Evolutionary conservation across 2,113 vertebrate genomes (phyloP), one percentile per base, ranked within the genome.

Genomic region (Ciconia stormi): DNA sequence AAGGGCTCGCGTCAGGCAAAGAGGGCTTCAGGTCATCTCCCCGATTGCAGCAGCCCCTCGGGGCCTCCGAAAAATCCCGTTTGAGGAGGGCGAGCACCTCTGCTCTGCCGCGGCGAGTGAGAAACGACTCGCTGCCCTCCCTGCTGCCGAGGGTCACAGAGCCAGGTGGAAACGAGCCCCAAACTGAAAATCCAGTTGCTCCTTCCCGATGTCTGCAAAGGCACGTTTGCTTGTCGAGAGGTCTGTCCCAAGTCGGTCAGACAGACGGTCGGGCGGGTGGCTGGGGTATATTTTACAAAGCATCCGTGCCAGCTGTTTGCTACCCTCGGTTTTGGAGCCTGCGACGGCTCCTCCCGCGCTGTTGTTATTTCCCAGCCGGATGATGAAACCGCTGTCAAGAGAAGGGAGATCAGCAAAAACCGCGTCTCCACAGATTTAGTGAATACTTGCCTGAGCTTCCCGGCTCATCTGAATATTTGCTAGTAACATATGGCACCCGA

Each of bases 1-100:
- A 9, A 44, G 34, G 25, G 73, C 11, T 11, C 52, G 58, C 6
- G 0, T 3, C 13, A 0, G 1, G 13, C 50, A 1, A 1, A 17
- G 49, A 53, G 49, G 53, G 44, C 16, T 38, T 26, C 2, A 6
- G 12, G 6, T 20, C 17, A 4, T 47, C 10, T 11, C 34, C 81
- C 47, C 4, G 3, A 0, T 3, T 16, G 42, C 58, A 14, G 71
- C 85, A 62, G 82, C 74, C 22, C 32, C 82, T 15, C 0, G 0
- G n/a, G 16, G 15, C 5, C 53, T 36, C 32, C 9, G 16, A 36
- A 63, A 50, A 30, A 10, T 10, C 30, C 27, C 13, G 1, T 4
- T 16, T 16, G 32, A 49, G 66, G 22, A 62, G 42, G 34, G 14
- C 5, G 26, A 30, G 62, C 10, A 3, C n/a, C 47, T 58, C 6